phyloP scores from a whole-genome alignment of 2,888 invertebrate genomes.

The Chymomyza amoena region DNA sequence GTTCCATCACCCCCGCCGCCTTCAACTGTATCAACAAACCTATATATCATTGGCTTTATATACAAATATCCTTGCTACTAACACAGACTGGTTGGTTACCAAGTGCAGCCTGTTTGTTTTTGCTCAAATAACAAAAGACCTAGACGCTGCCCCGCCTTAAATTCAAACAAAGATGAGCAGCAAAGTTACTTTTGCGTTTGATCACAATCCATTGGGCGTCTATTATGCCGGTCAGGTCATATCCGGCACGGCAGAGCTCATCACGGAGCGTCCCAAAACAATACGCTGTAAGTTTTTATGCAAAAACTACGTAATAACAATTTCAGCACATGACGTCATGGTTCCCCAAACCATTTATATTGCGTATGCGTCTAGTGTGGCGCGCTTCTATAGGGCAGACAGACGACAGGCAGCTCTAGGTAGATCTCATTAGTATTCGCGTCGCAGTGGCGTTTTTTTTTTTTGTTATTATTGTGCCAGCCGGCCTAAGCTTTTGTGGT shows the following conservation, averaged over 20 bases:
- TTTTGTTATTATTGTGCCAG: conserved; percentile 32
- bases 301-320: neutral
- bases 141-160: neutral
- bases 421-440: conserved; percentile 37
- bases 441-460: conserved; percentile 39
- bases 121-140: neutral
- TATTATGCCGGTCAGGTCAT: conserved; percentile 77
- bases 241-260: conserved; percentile 75
- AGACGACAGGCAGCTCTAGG: neutral
- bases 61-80: conserved; percentile 27
- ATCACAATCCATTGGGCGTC: conserved; percentile 74
- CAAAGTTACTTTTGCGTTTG: conserved; percentile 75
- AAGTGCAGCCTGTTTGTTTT: conserved; percentile 12
- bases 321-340: conserved; percentile 55
- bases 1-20: conserved; percentile 1
- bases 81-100: conserved; percentile 30
- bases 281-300: conserved; percentile 74
- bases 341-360: conserved; percentile 37
- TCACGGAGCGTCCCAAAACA: conserved; percentile 76
- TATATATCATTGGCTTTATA: neutral
- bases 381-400: neutral
- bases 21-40: conserved; percentile 24
- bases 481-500: neutral
- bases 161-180: conserved; percentile 65
- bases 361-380: conserved; percentile 40